These are phyloP conservation scores for Coracias cyanogaster DNA, from an alignment of 2,797 vertebrate species.

Conservation along the genomic window DNA sequence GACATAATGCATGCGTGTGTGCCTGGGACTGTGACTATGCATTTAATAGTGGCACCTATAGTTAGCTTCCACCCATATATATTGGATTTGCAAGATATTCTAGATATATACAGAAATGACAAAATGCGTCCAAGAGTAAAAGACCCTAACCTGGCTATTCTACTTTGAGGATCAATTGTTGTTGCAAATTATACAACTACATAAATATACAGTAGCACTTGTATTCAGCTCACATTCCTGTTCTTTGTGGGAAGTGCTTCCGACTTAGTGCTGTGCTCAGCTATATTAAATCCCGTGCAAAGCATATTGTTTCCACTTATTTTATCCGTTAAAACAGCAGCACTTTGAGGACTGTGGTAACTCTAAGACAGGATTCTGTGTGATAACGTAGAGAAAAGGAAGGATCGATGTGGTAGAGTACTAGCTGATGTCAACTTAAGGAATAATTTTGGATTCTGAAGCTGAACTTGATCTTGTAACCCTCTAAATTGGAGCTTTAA, in stretches of 20 bases:
- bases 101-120: not conserved
- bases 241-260: not conserved
- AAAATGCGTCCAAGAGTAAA: not conserved
- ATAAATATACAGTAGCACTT: not conserved
- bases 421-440: not conserved
- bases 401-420: not conserved
- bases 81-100: not conserved
- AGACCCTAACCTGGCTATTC: not conserved
- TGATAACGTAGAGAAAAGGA: not conserved
- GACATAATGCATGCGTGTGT: not conserved
- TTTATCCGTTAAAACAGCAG: constrained; percentile 5
- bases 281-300: constrained; percentile 37
- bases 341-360: not conserved
- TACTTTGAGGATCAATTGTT: not conserved
- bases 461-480: constrained; percentile 7
- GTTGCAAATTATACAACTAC: not conserved
- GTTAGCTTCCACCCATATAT: not conserved
- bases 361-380: not conserved
- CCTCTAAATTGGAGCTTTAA: not conserved
- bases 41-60: not conserved
- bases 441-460: constrained; percentile 9
- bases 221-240: constrained; percentile 22
- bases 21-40: not conserved
- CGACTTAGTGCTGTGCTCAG: constrained; percentile 8
- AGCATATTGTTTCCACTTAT: not conserved